phyloP scores from a whole-genome alignment of 2,113 vertebrate species.

The Phoenicopterus ruber region DNA sequence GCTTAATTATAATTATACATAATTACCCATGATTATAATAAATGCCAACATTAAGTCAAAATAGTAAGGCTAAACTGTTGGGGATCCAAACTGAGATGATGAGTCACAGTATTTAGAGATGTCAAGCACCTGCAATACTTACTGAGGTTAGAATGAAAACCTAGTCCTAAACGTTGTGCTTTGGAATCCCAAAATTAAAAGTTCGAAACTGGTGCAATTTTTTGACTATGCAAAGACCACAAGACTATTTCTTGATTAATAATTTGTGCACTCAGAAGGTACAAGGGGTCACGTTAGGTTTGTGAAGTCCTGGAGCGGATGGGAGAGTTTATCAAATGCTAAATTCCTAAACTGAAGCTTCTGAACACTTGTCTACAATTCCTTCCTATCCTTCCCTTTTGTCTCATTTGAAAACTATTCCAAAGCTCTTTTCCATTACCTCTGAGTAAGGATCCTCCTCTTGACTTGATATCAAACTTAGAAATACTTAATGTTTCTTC shows the following conservation, averaged over 20 bases:
- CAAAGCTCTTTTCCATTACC: not conserved
- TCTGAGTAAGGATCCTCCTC: not conserved
- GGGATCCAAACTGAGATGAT: constrained; percentile 37
- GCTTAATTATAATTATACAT: constrained; percentile 65
- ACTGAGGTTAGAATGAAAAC: not conserved
- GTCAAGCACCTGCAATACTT: constrained; percentile 4
- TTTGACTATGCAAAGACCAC: not conserved
- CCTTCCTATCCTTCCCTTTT: not conserved
- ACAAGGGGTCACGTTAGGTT: not conserved
- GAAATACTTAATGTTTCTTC: not conserved
- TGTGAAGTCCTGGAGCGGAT: not conserved
- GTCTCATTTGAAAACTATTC: not conserved
- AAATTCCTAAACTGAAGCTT: not conserved
- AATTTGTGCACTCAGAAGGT: not conserved
- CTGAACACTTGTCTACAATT: not conserved
- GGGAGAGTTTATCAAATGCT: not conserved
- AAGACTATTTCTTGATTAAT: not conserved
- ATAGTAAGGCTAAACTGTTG: constrained; percentile 48
- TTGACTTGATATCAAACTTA: not conserved
- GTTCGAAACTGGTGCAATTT: not conserved
- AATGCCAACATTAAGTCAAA: constrained; percentile 65
- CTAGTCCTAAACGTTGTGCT: not conserved
- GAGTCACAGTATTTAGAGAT: not conserved
- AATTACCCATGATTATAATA: constrained; percentile 63
- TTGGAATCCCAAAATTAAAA: not conserved